Evolutionary conservation across 1,140 invertebrate species (phyloP).

Genomic region (Apis laboriosa): DNA sequence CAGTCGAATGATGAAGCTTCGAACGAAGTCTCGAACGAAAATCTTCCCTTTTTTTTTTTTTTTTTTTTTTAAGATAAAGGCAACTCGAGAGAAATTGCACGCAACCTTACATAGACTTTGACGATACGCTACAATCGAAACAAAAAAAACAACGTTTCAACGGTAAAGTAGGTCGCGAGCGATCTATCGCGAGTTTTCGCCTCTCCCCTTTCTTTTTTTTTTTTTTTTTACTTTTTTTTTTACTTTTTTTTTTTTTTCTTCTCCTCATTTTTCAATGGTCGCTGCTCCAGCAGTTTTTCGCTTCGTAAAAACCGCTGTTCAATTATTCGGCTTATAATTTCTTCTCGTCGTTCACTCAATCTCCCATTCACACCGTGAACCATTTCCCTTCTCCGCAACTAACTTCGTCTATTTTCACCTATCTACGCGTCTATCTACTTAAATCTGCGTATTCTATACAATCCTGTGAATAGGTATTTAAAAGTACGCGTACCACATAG

Average conservation of each 20-base stretch:
- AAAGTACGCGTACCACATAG: constrained; percentile 50
- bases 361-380: constrained; percentile 34
- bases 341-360: constrained; percentile 48
- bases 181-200: constrained; percentile 2
- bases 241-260: neutral
- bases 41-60: no score
- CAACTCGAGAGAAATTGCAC: constrained; percentile 1
- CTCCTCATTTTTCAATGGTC: neutral
- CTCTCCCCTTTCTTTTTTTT: neutral
- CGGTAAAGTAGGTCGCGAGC: neutral
- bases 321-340: neutral
- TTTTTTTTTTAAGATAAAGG: neutral
- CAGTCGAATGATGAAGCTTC: neutral
- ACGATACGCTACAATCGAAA: neutral
- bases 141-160: neutral
- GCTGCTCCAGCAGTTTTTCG: neutral
- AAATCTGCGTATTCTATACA: constrained; percentile 61
- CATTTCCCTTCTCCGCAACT: neutral
- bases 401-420: constrained; percentile 31
- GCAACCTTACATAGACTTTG: neutral
- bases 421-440: constrained; percentile 53
- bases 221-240: neutral
- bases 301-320: neutral
- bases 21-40: neutral
- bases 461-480: constrained; percentile 53